Conservation (phyloP, 2,113 vertebrate genomes). For the Corythornis vintsioides region DNA sequence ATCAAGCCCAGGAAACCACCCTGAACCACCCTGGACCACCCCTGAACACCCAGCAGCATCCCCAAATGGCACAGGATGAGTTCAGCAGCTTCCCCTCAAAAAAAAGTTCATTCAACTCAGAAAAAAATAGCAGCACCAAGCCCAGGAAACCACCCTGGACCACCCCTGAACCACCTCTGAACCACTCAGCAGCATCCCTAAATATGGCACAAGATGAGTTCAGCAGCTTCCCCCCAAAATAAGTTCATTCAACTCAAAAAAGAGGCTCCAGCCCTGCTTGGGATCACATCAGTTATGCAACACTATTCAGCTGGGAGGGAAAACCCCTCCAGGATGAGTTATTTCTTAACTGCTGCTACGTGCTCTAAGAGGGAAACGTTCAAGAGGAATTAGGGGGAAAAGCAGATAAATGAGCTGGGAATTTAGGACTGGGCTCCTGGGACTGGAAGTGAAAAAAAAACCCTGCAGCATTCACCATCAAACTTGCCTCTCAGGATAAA, state of each 20-base stretch:
- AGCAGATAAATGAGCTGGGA: conserved; percentile 1
- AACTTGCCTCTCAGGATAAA: not conserved
- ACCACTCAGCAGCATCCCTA: not conserved
- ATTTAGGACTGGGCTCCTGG: not conserved
- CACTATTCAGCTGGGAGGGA: not conserved
- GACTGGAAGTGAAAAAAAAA: not conserved
- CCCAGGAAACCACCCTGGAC: not conserved
- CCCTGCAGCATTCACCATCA: not conserved
- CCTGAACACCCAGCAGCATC: not conserved
- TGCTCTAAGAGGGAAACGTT: not conserved
- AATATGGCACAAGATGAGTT: not conserved
- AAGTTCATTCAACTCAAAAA: not conserved
- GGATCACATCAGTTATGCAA: not conserved
- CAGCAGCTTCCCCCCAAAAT: not conserved
- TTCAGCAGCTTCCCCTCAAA: not conserved
- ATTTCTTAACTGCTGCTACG: not conserved
- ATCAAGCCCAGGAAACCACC: too few species aligned
- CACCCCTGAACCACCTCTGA: not conserved
- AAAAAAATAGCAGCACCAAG: too few species aligned
- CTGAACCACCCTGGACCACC: not conserved
- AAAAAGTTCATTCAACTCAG: too few species aligned
- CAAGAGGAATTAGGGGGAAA: not conserved
- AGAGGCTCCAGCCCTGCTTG: not conserved
- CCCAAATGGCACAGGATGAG: not conserved
- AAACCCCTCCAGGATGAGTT: not conserved